Base-by-base conservation (phyloP, 2,113 vertebrate genomes). In the Hemiprocne comata region DNA sequence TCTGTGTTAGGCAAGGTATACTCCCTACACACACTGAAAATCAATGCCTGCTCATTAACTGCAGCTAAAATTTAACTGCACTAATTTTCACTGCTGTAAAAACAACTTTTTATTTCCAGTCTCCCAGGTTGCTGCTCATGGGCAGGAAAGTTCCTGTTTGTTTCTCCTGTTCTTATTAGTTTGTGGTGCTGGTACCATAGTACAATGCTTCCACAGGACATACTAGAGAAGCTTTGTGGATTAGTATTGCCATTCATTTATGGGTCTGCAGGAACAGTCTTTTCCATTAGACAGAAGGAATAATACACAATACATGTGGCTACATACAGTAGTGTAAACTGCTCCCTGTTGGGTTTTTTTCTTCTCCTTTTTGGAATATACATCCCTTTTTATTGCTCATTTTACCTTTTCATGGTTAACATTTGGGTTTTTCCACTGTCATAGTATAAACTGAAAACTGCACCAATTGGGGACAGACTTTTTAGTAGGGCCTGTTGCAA, bases 271-370 rank as follows among this genome's bases (percentile, higher is more conserved):
- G 42, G 28, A 81, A 23, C 0, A 40, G 25, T 33, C 10, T 51
- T 71, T 84, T 67, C 67, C 75, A 25, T 11, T 23, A 28, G 34
- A 21, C n/a, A 38, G 75, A 57, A 79, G 23, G n/a, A 17, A 28
- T 40, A 70, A 34, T 10, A n/a, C 18, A 33, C 10, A 28, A 25
- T 13, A 40, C 6, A 8, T 18, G 25, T 1, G 3, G 40, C 19
- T 58, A 34, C 14, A 42, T 6, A 33, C 0, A 29, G 20, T 6
- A 26, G 5, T 9, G 31, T 12, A 70, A 82, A 60, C 26, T 48
- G 11, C n/a, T 62, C 21, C 26, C 7, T 13, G 28, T 0, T 54
- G 42, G 3, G 0, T 11, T 28, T 40, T 13, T 58, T 13, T 7
- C 4, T 33, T 51, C 40, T 51, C 4, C 7, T 54, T 84, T 90